phyloP scores from a whole-genome alignment of 2,888 invertebrate genomes.

The Tromatobia lineatoria region DNA sequence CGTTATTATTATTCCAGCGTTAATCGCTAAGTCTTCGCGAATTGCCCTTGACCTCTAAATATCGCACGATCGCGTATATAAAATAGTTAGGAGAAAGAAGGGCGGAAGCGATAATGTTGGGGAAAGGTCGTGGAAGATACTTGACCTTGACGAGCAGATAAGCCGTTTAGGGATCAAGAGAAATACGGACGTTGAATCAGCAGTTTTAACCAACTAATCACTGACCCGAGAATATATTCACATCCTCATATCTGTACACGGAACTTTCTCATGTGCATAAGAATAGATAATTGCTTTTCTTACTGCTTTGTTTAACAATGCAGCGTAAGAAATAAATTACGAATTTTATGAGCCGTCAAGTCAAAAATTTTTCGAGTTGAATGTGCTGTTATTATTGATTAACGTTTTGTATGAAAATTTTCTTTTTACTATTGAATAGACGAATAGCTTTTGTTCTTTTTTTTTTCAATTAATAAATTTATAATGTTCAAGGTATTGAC shows the following conservation, averaged over 20 bases:
- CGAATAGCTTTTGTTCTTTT: too few relatives aligned
- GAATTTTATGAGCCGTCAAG: too few relatives aligned
- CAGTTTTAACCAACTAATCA: slow-evolving; percentile 5
- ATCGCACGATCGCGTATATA: slow-evolving; percentile 7
- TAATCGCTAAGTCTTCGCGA: neutral
- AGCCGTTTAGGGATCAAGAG: slow-evolving; percentile 5
- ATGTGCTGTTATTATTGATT: too few relatives aligned
- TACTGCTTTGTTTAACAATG: too few relatives aligned
- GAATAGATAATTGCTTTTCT: too few relatives aligned
- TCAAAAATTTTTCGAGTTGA: too few relatives aligned
- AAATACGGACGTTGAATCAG: slow-evolving; percentile 8
- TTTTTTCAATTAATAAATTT: too few relatives aligned
- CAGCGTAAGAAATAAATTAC: too few relatives aligned
- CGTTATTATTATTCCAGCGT: slow-evolving; percentile 30
- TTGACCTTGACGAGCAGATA: slow-evolving; percentile 17
- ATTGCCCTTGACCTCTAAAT: slow-evolving; percentile 9
- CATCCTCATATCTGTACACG: neutral
- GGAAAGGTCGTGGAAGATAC: slow-evolving; percentile 4
- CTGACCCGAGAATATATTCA: slow-evolving; percentile 1
- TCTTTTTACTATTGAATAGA: too few relatives aligned
- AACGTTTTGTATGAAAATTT: too few relatives aligned
- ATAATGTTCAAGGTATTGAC: too few relatives aligned
- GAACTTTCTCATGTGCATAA: too few relatives aligned
- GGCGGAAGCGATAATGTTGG: neutral
- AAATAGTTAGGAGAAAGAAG: neutral